Evolutionary conservation across 1,140 invertebrate genomes (phyloP).

Genomic region (Papilio polyxenes): DNA sequence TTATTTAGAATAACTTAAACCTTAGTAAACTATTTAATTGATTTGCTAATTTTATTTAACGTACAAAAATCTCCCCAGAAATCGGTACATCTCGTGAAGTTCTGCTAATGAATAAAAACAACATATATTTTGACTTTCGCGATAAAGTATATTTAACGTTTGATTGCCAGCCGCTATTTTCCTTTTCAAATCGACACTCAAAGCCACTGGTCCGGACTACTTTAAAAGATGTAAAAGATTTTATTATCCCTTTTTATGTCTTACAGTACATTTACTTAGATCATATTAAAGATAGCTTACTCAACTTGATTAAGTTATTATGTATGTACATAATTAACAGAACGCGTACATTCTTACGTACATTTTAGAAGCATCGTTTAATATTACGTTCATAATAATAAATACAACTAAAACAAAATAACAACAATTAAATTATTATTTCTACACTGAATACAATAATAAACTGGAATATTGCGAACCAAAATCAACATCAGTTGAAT

Average conservation of each 20-base stretch:
- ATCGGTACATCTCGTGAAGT: no score
- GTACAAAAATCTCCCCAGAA: no score
- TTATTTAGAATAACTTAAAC: no score
- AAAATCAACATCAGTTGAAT: background rate
- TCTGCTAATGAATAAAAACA: no score
- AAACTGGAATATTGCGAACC: background rate
- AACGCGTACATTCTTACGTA: no score
- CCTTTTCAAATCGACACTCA: slow-evolving; percentile 23
- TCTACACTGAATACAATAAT: background rate
- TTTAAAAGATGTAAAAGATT: slow-evolving; percentile 16
- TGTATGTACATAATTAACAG: background rate
- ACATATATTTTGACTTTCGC: no score
- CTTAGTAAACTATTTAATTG: no score
- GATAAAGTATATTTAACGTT: background rate
- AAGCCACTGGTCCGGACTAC: slow-evolving; percentile 6
- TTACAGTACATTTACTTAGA: slow-evolving; percentile 28
- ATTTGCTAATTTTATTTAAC: no score
- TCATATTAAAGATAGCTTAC: background rate
- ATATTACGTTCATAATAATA: no score
- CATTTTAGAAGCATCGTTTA: no score
- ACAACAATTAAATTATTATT: slow-evolving; percentile 2
- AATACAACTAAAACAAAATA: background rate
- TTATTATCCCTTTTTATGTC: slow-evolving; percentile 12
- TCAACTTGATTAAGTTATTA: background rate
- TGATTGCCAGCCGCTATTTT: slow-evolving; percentile 24